Percentiles rank a stretch among this genome's conserved stretches.
These are phyloP conservation scores for Diglossa cyanea DNA, from an alignment of 2,797 vertebrate species.

Conservation along the genomic window DNA sequence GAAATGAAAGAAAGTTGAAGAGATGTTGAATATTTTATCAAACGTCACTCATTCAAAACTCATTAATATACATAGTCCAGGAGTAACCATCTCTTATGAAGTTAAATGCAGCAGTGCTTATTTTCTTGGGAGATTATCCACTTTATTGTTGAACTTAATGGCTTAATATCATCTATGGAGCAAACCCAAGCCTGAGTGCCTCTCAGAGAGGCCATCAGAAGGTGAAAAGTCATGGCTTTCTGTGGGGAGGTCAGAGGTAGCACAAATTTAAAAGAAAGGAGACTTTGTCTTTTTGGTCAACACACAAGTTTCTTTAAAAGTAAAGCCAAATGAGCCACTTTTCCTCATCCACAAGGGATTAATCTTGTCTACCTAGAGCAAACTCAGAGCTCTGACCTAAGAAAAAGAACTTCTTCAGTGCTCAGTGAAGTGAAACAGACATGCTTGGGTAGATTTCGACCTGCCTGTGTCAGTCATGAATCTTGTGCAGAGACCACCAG, in stretches of 20 bases:
- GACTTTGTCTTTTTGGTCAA: background rate
- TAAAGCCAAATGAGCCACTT: background rate
- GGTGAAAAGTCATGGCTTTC: background rate
- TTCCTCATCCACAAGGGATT: background rate
- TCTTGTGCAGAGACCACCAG: background rate
- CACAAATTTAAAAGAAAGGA: background rate
- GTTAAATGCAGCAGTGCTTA: conserved; percentile 13
- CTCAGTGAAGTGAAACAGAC: background rate
- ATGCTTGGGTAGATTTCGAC: background rate
- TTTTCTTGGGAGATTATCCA: conserved; percentile 26
- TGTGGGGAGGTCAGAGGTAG: background rate
- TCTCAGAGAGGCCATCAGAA: background rate
- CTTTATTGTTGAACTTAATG: background rate
- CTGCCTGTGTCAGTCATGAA: background rate
- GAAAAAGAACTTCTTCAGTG: background rate
- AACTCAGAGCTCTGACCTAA: background rate
- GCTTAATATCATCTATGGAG: background rate
- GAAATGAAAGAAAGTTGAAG: conserved; percentile 67
- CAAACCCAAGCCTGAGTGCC: background rate
- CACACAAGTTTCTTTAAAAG: background rate
- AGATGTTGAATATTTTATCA: conserved; percentile 71
- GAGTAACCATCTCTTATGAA: conserved; percentile 34
- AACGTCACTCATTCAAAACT: conserved; percentile 69
- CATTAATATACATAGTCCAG: conserved; percentile 66
- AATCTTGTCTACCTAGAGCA: background rate